Evolutionary conservation across 2,113 vertebrate genomes (phyloP).

Genomic region (Merops nubicus): DNA sequence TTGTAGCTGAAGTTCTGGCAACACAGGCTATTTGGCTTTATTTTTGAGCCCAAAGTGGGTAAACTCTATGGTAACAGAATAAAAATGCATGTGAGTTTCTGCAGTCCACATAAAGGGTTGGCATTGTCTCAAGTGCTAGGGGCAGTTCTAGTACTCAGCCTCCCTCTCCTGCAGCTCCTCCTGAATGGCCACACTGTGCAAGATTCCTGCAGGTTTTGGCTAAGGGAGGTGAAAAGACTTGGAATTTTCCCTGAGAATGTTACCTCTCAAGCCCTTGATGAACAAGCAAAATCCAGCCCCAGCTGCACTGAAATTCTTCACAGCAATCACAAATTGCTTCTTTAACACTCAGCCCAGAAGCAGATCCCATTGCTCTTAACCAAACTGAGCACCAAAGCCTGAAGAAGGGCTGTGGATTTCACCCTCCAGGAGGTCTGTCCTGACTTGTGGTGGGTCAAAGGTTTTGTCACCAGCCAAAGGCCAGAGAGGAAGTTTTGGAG

Average conservation of each 20-base stretch:
- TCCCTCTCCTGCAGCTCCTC: neutral
- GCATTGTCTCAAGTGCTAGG: neutral
- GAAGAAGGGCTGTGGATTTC: neutral
- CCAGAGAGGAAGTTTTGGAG: neutral
- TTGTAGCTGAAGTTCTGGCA: neutral
- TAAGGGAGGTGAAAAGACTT: neutral
- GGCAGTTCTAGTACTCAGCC: neutral
- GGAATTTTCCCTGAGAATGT: neutral
- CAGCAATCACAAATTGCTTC: neutral
- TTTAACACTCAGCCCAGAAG: neutral
- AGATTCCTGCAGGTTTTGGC: neutral
- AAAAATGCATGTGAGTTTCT: neutral
- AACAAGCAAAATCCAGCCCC: neutral
- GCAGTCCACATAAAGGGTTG: neutral
- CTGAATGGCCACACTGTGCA: neutral
- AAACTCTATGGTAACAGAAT: neutral
- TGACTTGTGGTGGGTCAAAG: neutral
- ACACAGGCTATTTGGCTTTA: neutral
- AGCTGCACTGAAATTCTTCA: neutral
- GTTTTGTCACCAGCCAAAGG: neutral
- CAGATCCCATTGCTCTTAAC: neutral
- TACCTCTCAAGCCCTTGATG: neutral
- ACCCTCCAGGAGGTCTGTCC: rapidly evolving
- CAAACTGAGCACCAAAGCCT: neutral
- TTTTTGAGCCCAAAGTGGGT: neutral